Conservation (phyloP, 2,797 vertebrate species). For the Staurois parvus region DNA sequence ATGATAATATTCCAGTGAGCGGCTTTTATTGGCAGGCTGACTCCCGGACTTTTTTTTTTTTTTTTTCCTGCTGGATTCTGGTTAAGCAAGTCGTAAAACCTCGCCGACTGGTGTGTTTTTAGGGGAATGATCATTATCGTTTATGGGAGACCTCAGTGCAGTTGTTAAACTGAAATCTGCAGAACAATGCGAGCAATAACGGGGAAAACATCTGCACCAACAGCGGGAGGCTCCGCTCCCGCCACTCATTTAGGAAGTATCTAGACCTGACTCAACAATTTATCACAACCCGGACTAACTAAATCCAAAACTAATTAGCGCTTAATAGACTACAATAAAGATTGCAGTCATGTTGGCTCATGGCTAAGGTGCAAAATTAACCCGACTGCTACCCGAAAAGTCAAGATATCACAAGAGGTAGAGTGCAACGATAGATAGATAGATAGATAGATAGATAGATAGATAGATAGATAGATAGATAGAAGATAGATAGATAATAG, state of each 20-base stretch:
- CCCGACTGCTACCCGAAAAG: neutral
- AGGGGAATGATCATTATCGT: constrained; percentile 38
- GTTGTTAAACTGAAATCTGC: constrained; percentile 58
- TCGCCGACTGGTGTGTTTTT: constrained; percentile 10
- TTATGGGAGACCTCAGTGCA: constrained; percentile 37
- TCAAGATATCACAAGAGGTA: neutral
- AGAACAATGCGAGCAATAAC: constrained; percentile 59
- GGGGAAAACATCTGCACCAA: constrained; percentile 69
- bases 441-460: too few species aligned
- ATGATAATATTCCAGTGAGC: neutral
- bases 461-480: too few species aligned
- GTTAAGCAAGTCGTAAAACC: constrained; percentile 28
- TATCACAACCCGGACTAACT: constrained; percentile 65
- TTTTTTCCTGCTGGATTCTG: constrained; percentile 25
- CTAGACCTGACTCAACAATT: constrained; percentile 66
- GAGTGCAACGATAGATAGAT: neutral
- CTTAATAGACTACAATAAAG: constrained; percentile 76
- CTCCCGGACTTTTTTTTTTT: too few species aligned
- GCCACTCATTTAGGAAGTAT: constrained; percentile 61
- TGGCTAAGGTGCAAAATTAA: constrained; percentile 63
- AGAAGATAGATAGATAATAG: neutral
- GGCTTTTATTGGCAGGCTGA: neutral
- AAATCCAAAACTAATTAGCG: constrained; percentile 77
- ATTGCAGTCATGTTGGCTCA: constrained; percentile 64
- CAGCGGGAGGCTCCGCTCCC: constrained; percentile 64